These are phyloP conservation scores for Falcaria lacertinaria DNA, from an alignment of 2,888 invertebrate genomes.

Conservation along the genomic window DNA sequence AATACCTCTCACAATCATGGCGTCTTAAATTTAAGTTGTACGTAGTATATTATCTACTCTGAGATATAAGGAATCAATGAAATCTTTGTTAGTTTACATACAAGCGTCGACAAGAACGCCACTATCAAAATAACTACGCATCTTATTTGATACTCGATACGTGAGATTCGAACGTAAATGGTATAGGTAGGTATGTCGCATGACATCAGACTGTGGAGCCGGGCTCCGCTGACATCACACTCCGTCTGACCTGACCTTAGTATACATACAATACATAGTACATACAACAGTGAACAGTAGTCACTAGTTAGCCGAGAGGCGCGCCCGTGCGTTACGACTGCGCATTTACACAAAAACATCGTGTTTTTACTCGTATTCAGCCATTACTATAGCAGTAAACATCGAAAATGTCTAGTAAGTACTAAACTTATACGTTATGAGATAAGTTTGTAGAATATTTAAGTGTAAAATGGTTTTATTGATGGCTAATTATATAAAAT, in stretches of 20 bases:
- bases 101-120: too few relatives aligned
- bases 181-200: neutral
- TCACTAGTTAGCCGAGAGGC: neutral
- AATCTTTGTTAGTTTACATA: too few relatives aligned
- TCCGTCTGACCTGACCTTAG: neutral
- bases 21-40: too few relatives aligned
- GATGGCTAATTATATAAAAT: conserved; percentile 6
- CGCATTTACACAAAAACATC: neutral
- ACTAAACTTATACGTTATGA: conserved; percentile 18
- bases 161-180: neutral
- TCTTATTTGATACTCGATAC: neutral
- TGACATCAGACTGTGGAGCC: conserved; percentile 1
- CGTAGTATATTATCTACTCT: too few relatives aligned
- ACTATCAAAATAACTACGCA: neutral
- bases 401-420: neutral
- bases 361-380: neutral
- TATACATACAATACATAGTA: neutral
- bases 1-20: too few relatives aligned
- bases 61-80: too few relatives aligned
- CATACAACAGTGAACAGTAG: too few relatives aligned
- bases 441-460: conserved; percentile 5
- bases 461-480: conserved; percentile 6
- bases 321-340: neutral
- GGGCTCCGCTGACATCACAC: neutral
- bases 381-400: neutral